Evolutionary conservation across 1,140 invertebrate species (phyloP).

Genomic region (Andrena cerasifolii): DNA sequence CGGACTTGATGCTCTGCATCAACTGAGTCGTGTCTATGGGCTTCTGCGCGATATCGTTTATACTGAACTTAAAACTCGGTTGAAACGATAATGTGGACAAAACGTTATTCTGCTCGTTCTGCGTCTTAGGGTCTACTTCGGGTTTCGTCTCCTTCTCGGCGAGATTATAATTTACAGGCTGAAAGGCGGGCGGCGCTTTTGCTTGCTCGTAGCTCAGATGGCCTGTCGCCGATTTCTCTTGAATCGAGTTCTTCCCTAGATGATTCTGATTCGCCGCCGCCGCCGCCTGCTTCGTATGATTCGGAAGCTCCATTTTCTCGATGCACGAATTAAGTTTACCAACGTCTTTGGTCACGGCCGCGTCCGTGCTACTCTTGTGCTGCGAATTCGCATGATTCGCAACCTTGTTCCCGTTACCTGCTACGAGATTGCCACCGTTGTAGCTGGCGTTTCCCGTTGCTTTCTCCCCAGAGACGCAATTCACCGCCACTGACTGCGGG

Average conservation of each 20-base stretch:
- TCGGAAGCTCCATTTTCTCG: slow-evolving; percentile 62
- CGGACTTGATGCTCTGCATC: slow-evolving; percentile 77
- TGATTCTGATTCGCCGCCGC: slow-evolving; percentile 53
- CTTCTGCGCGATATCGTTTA: slow-evolving; percentile 69
- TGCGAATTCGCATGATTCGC: slow-evolving; percentile 56
- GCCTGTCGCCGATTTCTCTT: slow-evolving; percentile 44
- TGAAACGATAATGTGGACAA: slow-evolving; percentile 72
- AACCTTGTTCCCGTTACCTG: slow-evolving; percentile 12
- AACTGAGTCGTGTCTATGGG: slow-evolving; percentile 65
- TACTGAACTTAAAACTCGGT: slow-evolving; percentile 71
- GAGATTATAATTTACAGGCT: slow-evolving; percentile 29
- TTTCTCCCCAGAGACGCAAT: slow-evolving; percentile 51
- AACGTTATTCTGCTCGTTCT: slow-evolving; percentile 63
- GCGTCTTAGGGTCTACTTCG: slow-evolving; percentile 61
- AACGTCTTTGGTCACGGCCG: slow-evolving; percentile 48
- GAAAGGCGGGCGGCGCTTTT: slow-evolving; percentile 41
- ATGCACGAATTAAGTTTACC: slow-evolving; percentile 56
- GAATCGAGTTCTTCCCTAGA: slow-evolving; percentile 32
- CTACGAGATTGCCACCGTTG: slow-evolving; percentile 59
- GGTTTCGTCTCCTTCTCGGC: slow-evolving; percentile 63
- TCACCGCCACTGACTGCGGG: slow-evolving; percentile 8
- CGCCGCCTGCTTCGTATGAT: slow-evolving; percentile 18
- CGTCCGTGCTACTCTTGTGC: slow-evolving; percentile 56
- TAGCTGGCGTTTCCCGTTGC: slow-evolving; percentile 46
- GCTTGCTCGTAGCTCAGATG: slow-evolving; percentile 52